Evolutionary conservation across 2,888 invertebrate species (phyloP), one percentile per base, ranked within the genome.

Genomic region (Orchestes rusci): DNA sequence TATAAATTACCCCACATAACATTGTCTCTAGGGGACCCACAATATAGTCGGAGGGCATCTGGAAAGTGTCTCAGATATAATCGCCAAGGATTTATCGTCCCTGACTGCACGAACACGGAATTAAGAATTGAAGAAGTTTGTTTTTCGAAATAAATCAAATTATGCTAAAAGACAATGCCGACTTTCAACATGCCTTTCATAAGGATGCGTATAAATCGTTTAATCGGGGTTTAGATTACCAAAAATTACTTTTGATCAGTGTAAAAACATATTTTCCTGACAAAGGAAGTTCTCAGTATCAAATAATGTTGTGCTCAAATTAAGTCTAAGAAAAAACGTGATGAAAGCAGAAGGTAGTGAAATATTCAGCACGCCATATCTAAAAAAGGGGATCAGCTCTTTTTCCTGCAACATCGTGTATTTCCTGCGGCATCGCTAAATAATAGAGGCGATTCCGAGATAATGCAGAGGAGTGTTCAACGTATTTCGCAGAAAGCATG

Each of bases 401-500:
- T 32, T 46, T 46, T 46, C 42, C 46, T 42, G 46, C 32, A 18
- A 44, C 41, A 37, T 30, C 23, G 20, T 30, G 45, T 34, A 48
- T 48, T 47, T 44, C 50, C 48, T 49, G 57, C 59, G 59, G 62
- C 60, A 62, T 62, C 62, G 59, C 62, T 58, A 61, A 61, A 59
- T 62, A 62, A 62, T 62, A 59, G 61, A 56, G 56, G 56, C 59
- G 51, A 61, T 62, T 60, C 54, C 54, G 55, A 61, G 61, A 63
- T 63, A 61, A 61, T 63, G 56, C 58, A 57, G 53, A 43, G 54
- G 57, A 58, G 59, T 53, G 43, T 33, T 51, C 61, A 59, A 60
- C 61, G 61, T 60, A 59, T 59, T 57, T 59, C 56, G 60, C 58
- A 55, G 59, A 56, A 60, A 60, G 61, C 61, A 61, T 61, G 62